Base-by-base conservation (phyloP, 2,797 vertebrate genomes). In the Scyliorhinus canicula region DNA sequence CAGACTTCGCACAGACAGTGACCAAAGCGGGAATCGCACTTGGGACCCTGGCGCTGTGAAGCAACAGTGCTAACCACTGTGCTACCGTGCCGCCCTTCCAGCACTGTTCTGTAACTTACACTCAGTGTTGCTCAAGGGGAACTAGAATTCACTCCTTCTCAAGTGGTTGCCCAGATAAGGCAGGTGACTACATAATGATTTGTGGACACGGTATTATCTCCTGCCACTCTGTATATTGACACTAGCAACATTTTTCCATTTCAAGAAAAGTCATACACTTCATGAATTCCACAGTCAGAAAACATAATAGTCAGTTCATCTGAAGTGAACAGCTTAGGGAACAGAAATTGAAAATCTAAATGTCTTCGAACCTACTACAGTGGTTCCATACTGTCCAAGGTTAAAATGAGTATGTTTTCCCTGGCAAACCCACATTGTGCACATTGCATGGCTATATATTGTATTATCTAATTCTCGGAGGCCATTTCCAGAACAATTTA, bases 321-420 rank as follows among this genome's bases (percentile, higher is more conserved):
- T 47, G 24, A 82, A 26, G 79, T 82, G 79, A 47, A 82, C 79
- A 82, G 44, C 79, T 82, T 47, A 82, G 44, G 71, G 40, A 82
- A 82, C 79, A 82, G 79, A 82, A 82, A 82, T 47, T 82, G 79
- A 82, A 82, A 82, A 82, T 82, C 19, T 21, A 82, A 47, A 82
- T 24, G 8, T 82, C 14, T 82, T 47, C 24, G 26, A 82, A 44
- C 1, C 14, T 21, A 19, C 40, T 40, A 16, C n/a, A 21, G 40
- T 79, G 77, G n/a, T 19, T 79, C n/a, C 44, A 14, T 21, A 21
- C 16, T 79, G 14, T 7, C n/a, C 40, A n/a, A 40, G 21, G 79
- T 44, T 47, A 8, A 47, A 4, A 6, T 7, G 40, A 7, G 0
- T 40, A 82, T 44, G 44, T 44, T 44, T 24, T 82, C 77, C 31